phyloP scores from a whole-genome alignment of 2,888 invertebrate genomes.

The Lepidocyrtoides sp. region DNA sequence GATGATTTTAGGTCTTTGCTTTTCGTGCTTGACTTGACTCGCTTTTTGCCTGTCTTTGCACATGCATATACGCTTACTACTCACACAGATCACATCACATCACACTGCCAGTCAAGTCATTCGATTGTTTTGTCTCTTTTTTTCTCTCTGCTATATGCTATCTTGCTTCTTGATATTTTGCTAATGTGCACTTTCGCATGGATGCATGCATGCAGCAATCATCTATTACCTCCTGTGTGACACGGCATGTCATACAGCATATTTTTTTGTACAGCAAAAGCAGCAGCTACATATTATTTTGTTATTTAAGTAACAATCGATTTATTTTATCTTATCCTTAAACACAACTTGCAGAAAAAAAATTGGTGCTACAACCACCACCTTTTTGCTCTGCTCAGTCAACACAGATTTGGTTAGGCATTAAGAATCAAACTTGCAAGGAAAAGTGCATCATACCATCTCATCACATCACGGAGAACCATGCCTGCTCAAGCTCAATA shows the following conservation, averaged over 20 bases:
- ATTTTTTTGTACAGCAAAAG: background rate
- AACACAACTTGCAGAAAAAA: too few species aligned
- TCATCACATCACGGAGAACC: conserved; percentile 18
- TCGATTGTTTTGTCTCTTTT: background rate
- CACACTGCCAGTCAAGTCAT: too few species aligned
- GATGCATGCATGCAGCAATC: background rate
- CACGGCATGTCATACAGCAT: background rate
- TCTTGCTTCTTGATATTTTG: background rate
- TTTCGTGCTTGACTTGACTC: conserved; percentile 53
- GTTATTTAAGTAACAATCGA: too few species aligned
- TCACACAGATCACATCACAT: too few species aligned
- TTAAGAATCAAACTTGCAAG: background rate
- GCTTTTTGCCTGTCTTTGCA: background rate
- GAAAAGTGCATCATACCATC: conserved; percentile 20
- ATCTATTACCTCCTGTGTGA: background rate
- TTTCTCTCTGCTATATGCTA: background rate
- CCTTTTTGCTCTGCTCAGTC: background rate
- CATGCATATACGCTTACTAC: background rate
- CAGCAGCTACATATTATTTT: background rate
- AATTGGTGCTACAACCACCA: background rate
- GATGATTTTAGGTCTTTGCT: conserved; percentile 69
- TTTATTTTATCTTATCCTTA: too few species aligned
- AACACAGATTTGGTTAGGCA: conserved; percentile 20
- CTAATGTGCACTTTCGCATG: conserved; percentile 31
- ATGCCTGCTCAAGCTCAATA: background rate